Evolutionary conservation across 2,888 invertebrate species (phyloP), one percentile per base, ranked within the genome.

Genomic region (Drosophila neonasuta): DNA sequence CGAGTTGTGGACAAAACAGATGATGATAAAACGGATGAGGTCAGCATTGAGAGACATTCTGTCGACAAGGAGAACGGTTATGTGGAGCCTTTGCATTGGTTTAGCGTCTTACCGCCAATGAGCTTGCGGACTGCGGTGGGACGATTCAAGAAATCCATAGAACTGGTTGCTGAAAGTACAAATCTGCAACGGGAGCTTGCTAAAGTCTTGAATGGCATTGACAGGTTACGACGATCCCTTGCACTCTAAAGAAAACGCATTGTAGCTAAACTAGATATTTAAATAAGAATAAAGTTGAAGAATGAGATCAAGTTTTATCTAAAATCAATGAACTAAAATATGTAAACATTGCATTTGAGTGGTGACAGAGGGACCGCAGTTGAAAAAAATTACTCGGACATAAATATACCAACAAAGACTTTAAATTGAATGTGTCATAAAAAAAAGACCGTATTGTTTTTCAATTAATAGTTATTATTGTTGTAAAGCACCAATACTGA

Each of bases 41-140:
- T 91, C 34, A 74, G 88, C 17, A 61, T 92, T 13, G 89, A 91
- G 62, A 89, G 88, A 32, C 88, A 88, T 56, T 52, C 75, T 1
- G 74, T 90, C 83, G 71, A 92, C 86, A 89, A 92, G 88, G 79
- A 87, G 2, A 76, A 84, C 1, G 90, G 89, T 2, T 90, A 89
- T 30, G 84, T 91, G 81, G 90, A 97, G 89, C 97, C 97, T 0
- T 89, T 97, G 32, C 94, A 93, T 72, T 97, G 97, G 97, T 97
- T 97, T 91, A 97, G 97, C 10, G 93, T 96, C 41, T 90, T 97
- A 36, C 96, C 97, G 0, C 97, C 97, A 0, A 94, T 95, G 84
- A 94, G 94, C 87, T 91, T 97, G 83, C 93, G 94, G 80, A 93
- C 92, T 74, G 96, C 97, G 0, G 96, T 96, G 87, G 92, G 92